These are phyloP conservation scores for Crepidodera aurea DNA, from an alignment of 2,888 invertebrate genomes.

Conservation along the genomic window DNA sequence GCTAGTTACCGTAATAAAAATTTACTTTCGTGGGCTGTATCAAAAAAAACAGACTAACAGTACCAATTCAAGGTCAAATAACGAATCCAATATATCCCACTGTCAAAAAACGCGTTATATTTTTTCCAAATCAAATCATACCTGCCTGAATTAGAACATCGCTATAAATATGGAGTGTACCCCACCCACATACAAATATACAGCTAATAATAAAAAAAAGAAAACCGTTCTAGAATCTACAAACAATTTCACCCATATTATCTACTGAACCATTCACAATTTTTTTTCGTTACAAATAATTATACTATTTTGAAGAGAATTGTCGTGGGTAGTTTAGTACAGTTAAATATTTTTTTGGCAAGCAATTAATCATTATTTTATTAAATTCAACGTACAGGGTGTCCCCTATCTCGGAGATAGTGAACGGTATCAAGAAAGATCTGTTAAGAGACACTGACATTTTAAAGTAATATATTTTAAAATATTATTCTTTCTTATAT, in stretches of 20 bases:
- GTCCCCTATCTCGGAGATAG: too few relatives aligned
- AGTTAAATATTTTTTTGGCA: neutral
- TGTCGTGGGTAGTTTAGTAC: neutral
- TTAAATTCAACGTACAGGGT: neutral
- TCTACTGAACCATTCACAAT: neutral
- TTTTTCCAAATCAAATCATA: neutral
- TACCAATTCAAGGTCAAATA: neutral
- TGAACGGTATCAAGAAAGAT: too few relatives aligned
- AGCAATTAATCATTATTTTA: neutral
- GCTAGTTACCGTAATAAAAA: too few relatives aligned
- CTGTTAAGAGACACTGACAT: too few relatives aligned
- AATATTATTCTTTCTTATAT: too few relatives aligned
- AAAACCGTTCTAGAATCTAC: neutral
- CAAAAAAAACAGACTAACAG: neutral
- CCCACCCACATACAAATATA: neutral
- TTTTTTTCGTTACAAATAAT: neutral
- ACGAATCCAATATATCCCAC: neutral
- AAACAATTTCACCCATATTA: neutral
- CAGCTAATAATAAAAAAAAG: neutral
- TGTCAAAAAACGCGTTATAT: neutral
- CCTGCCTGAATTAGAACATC: neutral
- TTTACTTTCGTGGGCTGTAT: too few relatives aligned
- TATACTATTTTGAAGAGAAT: neutral
- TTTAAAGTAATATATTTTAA: too few relatives aligned
- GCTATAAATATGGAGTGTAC: neutral